phyloP scores from a whole-genome alignment of 2,797 vertebrate species.

The Gymnopithys bicolor region DNA sequence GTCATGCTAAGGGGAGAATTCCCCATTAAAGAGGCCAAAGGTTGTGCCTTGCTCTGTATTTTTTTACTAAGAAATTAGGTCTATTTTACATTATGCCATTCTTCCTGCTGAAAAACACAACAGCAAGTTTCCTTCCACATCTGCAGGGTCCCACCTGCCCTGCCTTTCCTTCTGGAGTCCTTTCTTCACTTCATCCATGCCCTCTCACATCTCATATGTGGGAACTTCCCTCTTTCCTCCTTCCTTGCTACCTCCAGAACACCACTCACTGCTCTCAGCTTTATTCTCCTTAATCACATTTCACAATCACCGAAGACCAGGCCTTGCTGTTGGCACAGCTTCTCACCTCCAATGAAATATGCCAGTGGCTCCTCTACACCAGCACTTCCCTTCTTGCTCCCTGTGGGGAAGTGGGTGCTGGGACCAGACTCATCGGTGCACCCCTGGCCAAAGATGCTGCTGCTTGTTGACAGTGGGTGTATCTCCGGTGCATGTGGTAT shows the following conservation, averaged over 20 bases:
- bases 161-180: background rate
- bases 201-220: background rate
- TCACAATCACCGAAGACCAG: background rate
- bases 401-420: background rate
- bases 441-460: background rate
- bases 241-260: background rate
- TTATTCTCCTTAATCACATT: background rate
- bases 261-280: background rate
- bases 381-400: background rate
- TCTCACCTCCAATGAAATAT: background rate
- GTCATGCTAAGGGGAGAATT: background rate
- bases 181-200: background rate
- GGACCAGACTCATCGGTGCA: background rate
- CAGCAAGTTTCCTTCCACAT: background rate
- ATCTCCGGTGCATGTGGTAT: background rate
- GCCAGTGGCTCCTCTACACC: background rate
- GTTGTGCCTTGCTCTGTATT: background rate
- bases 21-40: background rate
- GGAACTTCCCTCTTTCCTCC: background rate
- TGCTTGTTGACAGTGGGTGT: background rate
- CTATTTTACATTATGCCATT: background rate
- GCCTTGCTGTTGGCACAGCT: background rate
- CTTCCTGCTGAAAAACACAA: background rate
- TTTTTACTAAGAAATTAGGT: background rate
- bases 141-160: background rate